phyloP scores from a whole-genome alignment of 1,140 invertebrate species.

The Diploscapter pachys region DNA sequence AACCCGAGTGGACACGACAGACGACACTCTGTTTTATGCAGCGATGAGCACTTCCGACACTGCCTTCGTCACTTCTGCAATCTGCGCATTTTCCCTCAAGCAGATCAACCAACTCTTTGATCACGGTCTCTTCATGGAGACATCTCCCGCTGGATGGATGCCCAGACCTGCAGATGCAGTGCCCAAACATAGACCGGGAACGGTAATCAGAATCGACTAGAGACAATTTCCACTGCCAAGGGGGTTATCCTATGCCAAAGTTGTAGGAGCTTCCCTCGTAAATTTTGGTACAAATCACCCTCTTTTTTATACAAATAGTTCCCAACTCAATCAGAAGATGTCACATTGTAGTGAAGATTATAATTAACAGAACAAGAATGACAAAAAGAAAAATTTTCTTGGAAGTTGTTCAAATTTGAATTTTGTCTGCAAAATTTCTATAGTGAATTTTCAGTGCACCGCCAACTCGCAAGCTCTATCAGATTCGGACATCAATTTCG shows the following conservation, averaged over 20 bases:
- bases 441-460: conserved; percentile 45
- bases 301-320: conserved; percentile 7
- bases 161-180: conserved; percentile 80
- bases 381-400: too few species aligned
- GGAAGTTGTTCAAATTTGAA: too few species aligned
- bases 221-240: conserved; percentile 73
- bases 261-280: conserved; percentile 64
- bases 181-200: conserved; percentile 81
- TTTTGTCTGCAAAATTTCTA: neutral
- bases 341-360: too few species aligned
- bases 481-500: conserved; percentile 86
- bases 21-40: conserved; percentile 81
- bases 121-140: conserved; percentile 26
- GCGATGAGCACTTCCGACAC: conserved; percentile 77
- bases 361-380: too few species aligned
- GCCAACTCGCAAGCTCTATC: conserved; percentile 48
- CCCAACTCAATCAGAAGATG: too few species aligned
- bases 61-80: conserved; percentile 79
- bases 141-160: conserved; percentile 81
- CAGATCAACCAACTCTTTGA: conserved; percentile 72
- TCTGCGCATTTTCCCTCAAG: conserved; percentile 84
- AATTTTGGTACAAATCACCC: neutral
- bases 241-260: conserved; percentile 68
- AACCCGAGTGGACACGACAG: conserved; percentile 78
- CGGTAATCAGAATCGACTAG: conserved; percentile 52